Conservation (phyloP, 2,888 invertebrate species). For the Rhagium mordax region DNA sequence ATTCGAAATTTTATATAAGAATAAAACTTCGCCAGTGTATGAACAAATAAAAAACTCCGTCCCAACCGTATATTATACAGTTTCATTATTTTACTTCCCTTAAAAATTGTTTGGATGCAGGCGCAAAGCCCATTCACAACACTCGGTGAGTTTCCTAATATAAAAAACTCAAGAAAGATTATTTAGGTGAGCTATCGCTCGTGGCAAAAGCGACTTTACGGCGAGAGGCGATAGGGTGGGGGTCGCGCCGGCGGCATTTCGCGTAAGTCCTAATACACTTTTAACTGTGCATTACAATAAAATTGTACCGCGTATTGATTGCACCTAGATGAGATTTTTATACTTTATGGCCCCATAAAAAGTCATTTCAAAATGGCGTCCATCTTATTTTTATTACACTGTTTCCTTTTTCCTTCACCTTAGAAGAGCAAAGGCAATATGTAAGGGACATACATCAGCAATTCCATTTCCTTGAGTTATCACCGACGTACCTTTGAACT, state of each 20-base stretch:
- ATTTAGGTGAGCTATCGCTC: conserved; percentile 37
- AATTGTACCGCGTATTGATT: conserved; percentile 62
- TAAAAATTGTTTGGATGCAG: conserved; percentile 52
- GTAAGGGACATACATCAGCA: conserved; percentile 64
- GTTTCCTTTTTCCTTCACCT: conserved; percentile 60
- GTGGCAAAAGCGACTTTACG: conserved; percentile 53
- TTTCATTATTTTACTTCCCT: neutral
- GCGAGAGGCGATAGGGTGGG: conserved; percentile 51
- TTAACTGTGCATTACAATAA: conserved; percentile 65
- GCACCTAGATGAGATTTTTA: conserved; percentile 65
- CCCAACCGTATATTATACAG: neutral
- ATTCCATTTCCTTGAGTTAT: conserved; percentile 50
- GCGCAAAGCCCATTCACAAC: conserved; percentile 61
- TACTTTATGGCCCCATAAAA: conserved; percentile 65
- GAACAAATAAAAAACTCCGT: neutral
- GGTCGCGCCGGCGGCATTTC: conserved; percentile 38
- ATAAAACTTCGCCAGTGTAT: neutral
- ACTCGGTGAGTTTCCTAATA: conserved; percentile 60
- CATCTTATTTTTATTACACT: conserved; percentile 65
- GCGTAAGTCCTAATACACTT: conserved; percentile 60
- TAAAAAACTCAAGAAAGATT: conserved; percentile 26
- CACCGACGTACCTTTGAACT: conserved; percentile 37
- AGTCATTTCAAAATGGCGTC: conserved; percentile 66
- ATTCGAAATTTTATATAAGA: no score
- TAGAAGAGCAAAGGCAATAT: conserved; percentile 57